These are phyloP conservation scores for Alligator sinensis DNA, from an alignment of 2,113 vertebrate genomes.

Conservation along the genomic window DNA sequence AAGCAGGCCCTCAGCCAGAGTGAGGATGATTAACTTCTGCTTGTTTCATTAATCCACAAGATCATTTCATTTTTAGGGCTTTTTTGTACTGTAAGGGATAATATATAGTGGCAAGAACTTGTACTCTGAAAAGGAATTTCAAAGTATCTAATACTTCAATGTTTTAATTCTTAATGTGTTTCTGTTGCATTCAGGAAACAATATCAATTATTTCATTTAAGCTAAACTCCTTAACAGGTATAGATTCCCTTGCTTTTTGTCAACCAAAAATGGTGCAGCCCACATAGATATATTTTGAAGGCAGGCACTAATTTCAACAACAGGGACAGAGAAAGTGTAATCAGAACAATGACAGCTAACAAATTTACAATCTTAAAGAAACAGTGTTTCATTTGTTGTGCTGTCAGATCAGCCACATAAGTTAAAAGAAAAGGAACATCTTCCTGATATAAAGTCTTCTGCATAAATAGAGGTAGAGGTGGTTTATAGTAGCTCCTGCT, in stretches of 20 bases:
- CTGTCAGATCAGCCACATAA: background rate
- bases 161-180: background rate
- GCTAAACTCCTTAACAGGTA: background rate
- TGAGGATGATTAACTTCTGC: constrained; percentile 23
- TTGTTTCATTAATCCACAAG: constrained; percentile 33
- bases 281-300: background rate
- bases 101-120: background rate
- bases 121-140: constrained; percentile 27
- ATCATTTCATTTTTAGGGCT: background rate
- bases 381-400: background rate
- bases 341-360: background rate
- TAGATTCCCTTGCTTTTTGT: background rate
- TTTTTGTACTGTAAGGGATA: background rate
- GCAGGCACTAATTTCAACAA: background rate
- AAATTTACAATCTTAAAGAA: background rate
- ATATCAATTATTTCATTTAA: background rate
- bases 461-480: background rate
- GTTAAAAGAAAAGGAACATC: background rate
- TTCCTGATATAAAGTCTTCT: background rate
- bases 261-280: background rate
- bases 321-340: background rate
- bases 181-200: background rate
- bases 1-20: background rate
- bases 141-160: background rate
- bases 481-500: background rate